Evolutionary conservation across 2,797 vertebrate species (phyloP).

Genomic region (Liasis olivaceus): DNA sequence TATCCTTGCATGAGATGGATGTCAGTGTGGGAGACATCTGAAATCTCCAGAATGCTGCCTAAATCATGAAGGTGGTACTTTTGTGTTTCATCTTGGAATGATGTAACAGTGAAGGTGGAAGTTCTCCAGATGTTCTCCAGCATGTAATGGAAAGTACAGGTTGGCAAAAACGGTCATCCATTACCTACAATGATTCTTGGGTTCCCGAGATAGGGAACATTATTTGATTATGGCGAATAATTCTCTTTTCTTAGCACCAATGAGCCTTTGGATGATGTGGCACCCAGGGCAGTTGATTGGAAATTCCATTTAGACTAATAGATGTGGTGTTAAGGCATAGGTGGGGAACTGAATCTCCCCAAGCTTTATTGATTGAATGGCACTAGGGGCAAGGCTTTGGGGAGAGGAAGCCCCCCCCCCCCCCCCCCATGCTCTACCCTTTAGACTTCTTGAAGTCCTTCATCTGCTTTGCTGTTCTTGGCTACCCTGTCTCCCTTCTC

Average conservation of each 20-base stretch:
- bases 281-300: neutral
- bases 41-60: neutral
- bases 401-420: too few relatives aligned
- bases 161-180: too few relatives aligned
- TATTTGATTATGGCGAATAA: neutral
- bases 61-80: neutral
- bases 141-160: too few relatives aligned
- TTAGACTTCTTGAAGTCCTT: too few relatives aligned
- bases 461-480: too few relatives aligned
- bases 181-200: neutral
- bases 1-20: accelerated
- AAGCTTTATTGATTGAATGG: too few relatives aligned
- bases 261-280: accelerated
- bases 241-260: neutral
- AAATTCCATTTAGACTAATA: neutral
- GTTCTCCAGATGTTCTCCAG: too few relatives aligned
- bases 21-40: neutral
- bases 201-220: neutral
- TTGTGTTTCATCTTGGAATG: neutral
- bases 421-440: too few relatives aligned
- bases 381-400: too few relatives aligned
- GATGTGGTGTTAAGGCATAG: neutral
- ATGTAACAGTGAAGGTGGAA: too few relatives aligned
- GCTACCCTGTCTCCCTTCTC: too few relatives aligned
- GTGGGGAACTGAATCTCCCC: too few relatives aligned